A percentile compares a stretch with the other conserved stretches of the same genome.
Conservation (phyloP, 2,113 vertebrate genomes). For the Lepus europaeus region DNA sequence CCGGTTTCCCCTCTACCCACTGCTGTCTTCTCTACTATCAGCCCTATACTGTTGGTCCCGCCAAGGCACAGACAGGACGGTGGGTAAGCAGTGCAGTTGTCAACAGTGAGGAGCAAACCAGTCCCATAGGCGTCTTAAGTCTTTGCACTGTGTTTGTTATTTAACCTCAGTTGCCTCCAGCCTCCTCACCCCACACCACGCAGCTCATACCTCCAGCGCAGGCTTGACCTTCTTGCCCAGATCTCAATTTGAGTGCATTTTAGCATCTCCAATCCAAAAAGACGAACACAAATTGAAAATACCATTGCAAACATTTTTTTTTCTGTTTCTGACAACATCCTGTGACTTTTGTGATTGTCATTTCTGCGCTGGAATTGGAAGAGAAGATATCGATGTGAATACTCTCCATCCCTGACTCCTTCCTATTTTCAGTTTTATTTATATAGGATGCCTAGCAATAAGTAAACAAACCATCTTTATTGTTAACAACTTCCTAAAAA, state of each 20-base stretch:
- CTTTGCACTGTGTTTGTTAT: neutral
- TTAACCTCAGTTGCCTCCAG: neutral
- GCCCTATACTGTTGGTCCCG: neutral
- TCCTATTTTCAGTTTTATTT: conserved; percentile 29
- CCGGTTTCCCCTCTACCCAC: neutral
- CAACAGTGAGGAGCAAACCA: neutral
- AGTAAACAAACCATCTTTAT: neutral
- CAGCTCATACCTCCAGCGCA: neutral
- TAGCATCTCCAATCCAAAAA: neutral
- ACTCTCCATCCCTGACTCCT: neutral
- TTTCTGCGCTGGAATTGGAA: neutral
- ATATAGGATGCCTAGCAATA: neutral
- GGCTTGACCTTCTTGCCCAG: neutral
- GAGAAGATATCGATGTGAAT: neutral
- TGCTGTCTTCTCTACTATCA: neutral
- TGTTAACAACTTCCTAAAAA: neutral
- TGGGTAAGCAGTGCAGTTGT: neutral
- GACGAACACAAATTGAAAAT: neutral
- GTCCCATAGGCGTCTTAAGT: neutral
- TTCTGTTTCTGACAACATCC: neutral
- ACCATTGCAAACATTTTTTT: neutral
- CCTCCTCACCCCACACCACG: too few relatives aligned
- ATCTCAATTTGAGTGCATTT: neutral
- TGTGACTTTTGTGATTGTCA: neutral
- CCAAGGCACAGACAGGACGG: neutral